Base-by-base conservation (phyloP, 2,797 vertebrate species). In the Myotis myotis region DNA sequence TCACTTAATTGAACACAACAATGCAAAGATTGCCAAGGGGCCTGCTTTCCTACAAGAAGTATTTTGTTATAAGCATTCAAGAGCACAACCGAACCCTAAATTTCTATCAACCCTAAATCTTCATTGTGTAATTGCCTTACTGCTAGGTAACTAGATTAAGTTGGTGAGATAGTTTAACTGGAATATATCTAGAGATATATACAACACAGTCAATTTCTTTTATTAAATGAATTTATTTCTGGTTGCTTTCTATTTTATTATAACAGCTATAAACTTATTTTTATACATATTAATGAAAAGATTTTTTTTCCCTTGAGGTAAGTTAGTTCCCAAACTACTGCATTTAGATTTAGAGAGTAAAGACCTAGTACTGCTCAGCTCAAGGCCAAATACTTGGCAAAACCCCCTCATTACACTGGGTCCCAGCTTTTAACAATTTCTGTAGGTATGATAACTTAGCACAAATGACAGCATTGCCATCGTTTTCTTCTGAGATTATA, bases 191-290 rank as follows among this genome's bases (percentile, higher is more conserved):
- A 74, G 89, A 90, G 72, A 95, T 94, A 91, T 49, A 66, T 89
- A 85, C 47, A 86, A 47, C 47, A 62, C 23, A 90, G 15, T 95
- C 81, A 88, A 44, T 94, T 96, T 96, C 66, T 62, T 89, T 96
- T 96, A 96, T 92, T 94, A 96, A 96, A 96, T 17, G 13, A 92
- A 93, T 96, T 96, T 96, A 93, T 95, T 96, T 94, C 62, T 64
- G 19, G 74, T 87, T 93, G 71, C 71, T 90, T 97, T 95, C 91
- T 95, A 89, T 94, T 96, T 97, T 41, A 94, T 92, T 87, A 93
- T 68, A 93, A 36, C 8, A 93, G 33, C 85, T 96, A 79, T 93
- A 96, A 74, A 94, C 84, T 96, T 96, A 57, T 84, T 96, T 88
- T 93, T 95, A 87, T 71, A 89, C 85, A 85, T 80, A 96, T 91